A percentile compares a stretch with the other conserved stretches of the same genome.
Conservation (phyloP, 1,140 invertebrate species). For the Nebria ingens region DNA sequence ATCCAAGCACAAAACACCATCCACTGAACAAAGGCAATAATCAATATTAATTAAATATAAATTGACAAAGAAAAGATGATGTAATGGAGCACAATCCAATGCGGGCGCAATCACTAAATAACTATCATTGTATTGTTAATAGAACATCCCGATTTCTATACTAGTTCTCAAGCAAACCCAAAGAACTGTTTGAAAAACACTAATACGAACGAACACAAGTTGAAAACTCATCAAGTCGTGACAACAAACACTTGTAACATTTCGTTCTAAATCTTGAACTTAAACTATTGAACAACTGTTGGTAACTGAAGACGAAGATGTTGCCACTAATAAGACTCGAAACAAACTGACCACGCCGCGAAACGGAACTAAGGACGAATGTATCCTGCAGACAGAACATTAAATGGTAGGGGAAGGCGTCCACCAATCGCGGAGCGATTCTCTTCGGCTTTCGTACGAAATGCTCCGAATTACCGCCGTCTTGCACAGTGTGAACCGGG, state of each 20-base stretch:
- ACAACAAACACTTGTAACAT: not conserved
- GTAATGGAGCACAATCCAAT: not conserved
- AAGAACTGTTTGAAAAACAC: too few relatives aligned
- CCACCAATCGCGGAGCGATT: conserved; percentile 22
- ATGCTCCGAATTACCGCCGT: conserved; percentile 11
- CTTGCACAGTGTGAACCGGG: conserved; percentile 25
- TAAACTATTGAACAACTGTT: too few relatives aligned
- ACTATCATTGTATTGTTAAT: not conserved
- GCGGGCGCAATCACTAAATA: not conserved
- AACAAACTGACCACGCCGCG: not conserved
- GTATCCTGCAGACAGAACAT: not conserved
- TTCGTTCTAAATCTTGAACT: too few relatives aligned
- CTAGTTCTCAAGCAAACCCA: too few relatives aligned
- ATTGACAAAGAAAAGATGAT: conserved; percentile 2
- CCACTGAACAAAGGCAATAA: not conserved
- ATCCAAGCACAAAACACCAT: not conserved
- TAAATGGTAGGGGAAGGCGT: conserved; percentile 16
- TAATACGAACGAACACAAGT: too few relatives aligned
- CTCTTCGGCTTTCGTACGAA: conserved; percentile 16
- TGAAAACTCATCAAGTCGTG: too few relatives aligned
- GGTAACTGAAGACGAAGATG: not conserved
- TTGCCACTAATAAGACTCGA: not conserved
- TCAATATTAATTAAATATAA: conserved; percentile 4
- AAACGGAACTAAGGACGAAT: not conserved
- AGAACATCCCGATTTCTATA: too few relatives aligned